Evolutionary conservation across 2,888 invertebrate species (phyloP), one percentile per base, ranked within the genome.

Genomic region (Desoria tigrina): DNA sequence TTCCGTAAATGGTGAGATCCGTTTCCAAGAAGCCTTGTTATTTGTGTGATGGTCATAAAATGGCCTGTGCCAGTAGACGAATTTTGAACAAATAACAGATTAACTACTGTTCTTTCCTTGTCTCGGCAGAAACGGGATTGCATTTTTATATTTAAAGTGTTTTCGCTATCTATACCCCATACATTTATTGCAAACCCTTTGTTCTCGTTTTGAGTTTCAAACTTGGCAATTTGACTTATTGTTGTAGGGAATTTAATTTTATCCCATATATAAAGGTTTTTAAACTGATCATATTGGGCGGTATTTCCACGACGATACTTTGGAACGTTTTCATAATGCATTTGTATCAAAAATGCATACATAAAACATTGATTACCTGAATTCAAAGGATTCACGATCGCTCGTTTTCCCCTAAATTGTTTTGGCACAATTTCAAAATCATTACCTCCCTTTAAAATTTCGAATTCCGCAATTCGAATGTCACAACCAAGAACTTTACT

Each of bases 351-450:
- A 51, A 51, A 51, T 11, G 51, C 51, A 6, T 21, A 51, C 6
- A 18, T 51, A 26, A 51, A 51, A 26, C 51, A 51, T 4, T 51
- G 24, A 51, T 51, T 51, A 7, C 24, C 51, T 7, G 51, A 26
- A 26, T 51, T 51, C 7, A 24, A 24, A 26, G 26, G 24, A 24
- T 51, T 51, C 6, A 51, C 21, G 14, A 26, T 51, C 4, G 51
- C 26, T 51, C 51, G 14, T 21, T 51, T 49, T 11, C 18, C 7
- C n/a, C 7, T 21, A 21, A 49, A 16, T 11, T 7, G 18, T 21
- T 16, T 7, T 11, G 49, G 49, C 7, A 49, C 7, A n/a, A 7
- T 11, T 16, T 16, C n/a, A 49, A 49, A 49, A 18, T 18, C 9
- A 49, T n/a, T n/a, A n/a, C 51, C 51, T 3, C 51, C 51, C 6